Evolutionary conservation across 2,888 invertebrate genomes (phyloP).

Genomic region (Amphimallon solstitiale): DNA sequence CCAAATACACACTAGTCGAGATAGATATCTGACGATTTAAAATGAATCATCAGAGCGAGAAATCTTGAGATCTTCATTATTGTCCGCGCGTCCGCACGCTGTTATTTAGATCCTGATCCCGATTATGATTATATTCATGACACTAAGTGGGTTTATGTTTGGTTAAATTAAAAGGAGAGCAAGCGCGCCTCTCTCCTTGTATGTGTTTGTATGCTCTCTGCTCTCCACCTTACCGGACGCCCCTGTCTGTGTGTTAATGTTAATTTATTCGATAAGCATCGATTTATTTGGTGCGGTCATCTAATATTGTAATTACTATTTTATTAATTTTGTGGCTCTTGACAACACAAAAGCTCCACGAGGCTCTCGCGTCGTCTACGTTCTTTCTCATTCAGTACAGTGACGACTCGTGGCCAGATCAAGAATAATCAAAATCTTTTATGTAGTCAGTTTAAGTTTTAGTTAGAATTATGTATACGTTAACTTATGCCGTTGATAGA

Average conservation of each 20-base stretch:
- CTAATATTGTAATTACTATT: slow-evolving; percentile 39
- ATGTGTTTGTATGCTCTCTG: too few species aligned
- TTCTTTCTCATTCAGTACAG: neutral
- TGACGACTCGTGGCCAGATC: too few species aligned
- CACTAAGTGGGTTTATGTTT: slow-evolving; percentile 51
- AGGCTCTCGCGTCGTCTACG: neutral
- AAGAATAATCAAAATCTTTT: too few species aligned
- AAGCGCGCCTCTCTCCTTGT: slow-evolving; percentile 43
- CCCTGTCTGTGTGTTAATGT: slow-evolving; percentile 31
- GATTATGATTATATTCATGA: slow-evolving; percentile 53
- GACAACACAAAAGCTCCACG: neutral
- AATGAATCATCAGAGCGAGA: slow-evolving; percentile 14
- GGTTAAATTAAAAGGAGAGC: slow-evolving; percentile 51
- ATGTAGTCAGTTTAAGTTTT: too few species aligned
- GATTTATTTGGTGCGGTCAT: slow-evolving; percentile 31
- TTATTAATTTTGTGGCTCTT: slow-evolving; percentile 35
- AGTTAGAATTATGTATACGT: too few species aligned
- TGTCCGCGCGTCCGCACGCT: slow-evolving; percentile 47
- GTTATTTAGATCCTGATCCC: slow-evolving; percentile 52
- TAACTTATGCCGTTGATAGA: too few species aligned
- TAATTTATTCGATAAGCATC: slow-evolving; percentile 40
- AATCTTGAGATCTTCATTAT: slow-evolving; percentile 49
- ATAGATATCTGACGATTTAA: slow-evolving; percentile 21
- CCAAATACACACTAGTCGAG: neutral
- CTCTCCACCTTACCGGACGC: neutral